Evolutionary conservation across 2,888 invertebrate species (phyloP), one percentile per base, ranked within the genome.

Genomic region (Hedya salicella): DNA sequence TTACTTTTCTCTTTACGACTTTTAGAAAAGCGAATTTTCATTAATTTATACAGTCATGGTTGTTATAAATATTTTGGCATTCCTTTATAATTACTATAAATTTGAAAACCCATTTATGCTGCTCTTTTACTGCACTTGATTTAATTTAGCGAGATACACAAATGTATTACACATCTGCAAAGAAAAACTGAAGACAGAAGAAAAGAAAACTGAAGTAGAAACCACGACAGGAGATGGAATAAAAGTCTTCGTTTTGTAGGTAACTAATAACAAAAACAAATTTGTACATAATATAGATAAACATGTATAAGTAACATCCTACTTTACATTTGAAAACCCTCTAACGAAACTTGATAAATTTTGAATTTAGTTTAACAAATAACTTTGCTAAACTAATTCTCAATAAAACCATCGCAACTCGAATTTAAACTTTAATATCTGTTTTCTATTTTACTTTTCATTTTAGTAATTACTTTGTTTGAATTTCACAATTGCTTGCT

Each of bases 201-300:
- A n/a, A n/a, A 57, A 46, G 46, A 19, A 19, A 1, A 16, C 30
- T 49, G 73, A 46, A 46, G 19, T 46, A 46, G 13, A 46, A 19
- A 46, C 19, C 11, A 13, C 9, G 36, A 36, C 6, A 9, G 36
- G 25, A 6, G 25, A 6, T 6, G 17, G 44, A 9, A 44, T 16
- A 1, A 2, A 16, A 17, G 1, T 44, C 11, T 9, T 44, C 16
- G 70, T 76, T 78, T 78, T 75, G 74, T 74, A 76, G n/a, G n/a
- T n/a, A n/a, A n/a, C n/a, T n/a, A n/a, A n/a, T n/a, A n/a, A n/a
- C n/a, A n/a, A n/a, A n/a, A n/a, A n/a, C n/a, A n/a, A n/a, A n/a
- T n/a, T n/a, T n/a, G n/a, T n/a, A n/a, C n/a, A n/a, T 9, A 9
- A 11, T 36, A 9, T 36, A 9, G 25, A 9, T 36, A 36, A 9